Conservation (phyloP, 2,888 invertebrate genomes). For the Unio delphinus region DNA sequence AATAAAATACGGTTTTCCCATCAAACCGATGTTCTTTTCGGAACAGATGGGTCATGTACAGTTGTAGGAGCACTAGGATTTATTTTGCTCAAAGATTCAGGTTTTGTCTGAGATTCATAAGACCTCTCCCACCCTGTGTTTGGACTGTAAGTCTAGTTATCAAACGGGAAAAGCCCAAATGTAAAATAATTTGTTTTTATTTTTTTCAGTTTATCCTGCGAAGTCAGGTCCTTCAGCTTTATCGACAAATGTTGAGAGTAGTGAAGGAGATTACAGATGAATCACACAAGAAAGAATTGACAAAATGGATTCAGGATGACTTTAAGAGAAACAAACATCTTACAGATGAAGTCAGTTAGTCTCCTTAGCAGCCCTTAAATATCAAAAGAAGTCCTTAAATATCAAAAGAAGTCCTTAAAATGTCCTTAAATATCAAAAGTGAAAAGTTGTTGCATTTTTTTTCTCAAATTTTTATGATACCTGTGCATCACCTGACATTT, state of each 20-base stretch:
- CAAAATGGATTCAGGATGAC: constrained; percentile 82
- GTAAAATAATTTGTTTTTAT: neutral
- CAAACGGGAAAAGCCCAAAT: no score
- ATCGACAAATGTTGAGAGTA: constrained; percentile 81
- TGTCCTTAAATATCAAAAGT: neutral
- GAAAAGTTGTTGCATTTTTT: neutral
- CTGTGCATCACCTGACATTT: no score
- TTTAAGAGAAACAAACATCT: constrained; percentile 82
- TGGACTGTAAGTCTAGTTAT: no score
- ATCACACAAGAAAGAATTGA: constrained; percentile 78
- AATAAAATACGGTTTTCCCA: no score
- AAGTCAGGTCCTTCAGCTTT: constrained; percentile 84
- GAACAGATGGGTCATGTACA: no score
- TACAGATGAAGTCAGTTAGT: constrained; percentile 78
- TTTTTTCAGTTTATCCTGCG: constrained; percentile 82
- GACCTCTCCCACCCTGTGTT: no score
- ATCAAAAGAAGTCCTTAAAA: neutral
- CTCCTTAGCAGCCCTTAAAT: constrained; percentile 5
- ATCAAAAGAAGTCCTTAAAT: neutral
- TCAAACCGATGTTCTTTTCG: no score
- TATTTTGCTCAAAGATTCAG: no score
- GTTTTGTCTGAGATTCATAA: no score
- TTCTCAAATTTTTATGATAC: no score
- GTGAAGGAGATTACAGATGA: constrained; percentile 80
- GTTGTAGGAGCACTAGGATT: no score